Evolutionary conservation across 2,797 vertebrate species (phyloP), one percentile per base, ranked within the genome.

Genomic region (Cuculus canorus): DNA sequence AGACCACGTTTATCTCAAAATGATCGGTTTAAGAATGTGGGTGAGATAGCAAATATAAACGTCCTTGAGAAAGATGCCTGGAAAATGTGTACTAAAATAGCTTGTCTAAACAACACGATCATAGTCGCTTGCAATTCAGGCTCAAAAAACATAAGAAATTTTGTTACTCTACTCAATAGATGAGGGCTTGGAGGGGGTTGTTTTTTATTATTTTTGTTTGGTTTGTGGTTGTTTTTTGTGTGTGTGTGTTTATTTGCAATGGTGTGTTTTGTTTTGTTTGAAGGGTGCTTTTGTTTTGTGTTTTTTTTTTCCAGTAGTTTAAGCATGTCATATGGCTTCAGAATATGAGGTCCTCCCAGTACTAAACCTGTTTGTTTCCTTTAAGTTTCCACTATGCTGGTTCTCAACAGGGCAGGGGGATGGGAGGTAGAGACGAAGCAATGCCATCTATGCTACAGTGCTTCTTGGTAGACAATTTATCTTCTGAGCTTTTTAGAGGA

Each of bases 231-330:
- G 19, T 48, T 52, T 41, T 18, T 10, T 41, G 35, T 17, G 2
- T 53, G 17, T 28, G 33, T 18, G 7, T 1, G 21, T 48, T 2
- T n/a, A 81, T 66, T 69, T 45, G 13, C 54, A 27, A 13, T 43
- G 17, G 1, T 56, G 8, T 64, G 5, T 50, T 57, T 60, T 68
- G 4, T 43, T 66, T 52, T 57, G 12, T 18, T 45, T 0, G 0
- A 5, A 64, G 30, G 37, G n/a, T 28, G 50, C 4, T 7, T 2
- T 45, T 60, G 30, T 10, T 32, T 39, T 18, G 16, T 23, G 6
- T 39, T 32, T 28, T n/a, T n/a, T 32, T n/a, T 32, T 11, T 30
- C 19, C 21, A 22, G 1, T 35, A 73, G 11, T 86, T 90, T 27
- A 23, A 41, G 6, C 7, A 18, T 13, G 11, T 63, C 43, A 52